Evolutionary conservation across 2,888 invertebrate species (phyloP), one percentile per base, ranked within the genome.

Genomic region (Megastigmus dorsalis): DNA sequence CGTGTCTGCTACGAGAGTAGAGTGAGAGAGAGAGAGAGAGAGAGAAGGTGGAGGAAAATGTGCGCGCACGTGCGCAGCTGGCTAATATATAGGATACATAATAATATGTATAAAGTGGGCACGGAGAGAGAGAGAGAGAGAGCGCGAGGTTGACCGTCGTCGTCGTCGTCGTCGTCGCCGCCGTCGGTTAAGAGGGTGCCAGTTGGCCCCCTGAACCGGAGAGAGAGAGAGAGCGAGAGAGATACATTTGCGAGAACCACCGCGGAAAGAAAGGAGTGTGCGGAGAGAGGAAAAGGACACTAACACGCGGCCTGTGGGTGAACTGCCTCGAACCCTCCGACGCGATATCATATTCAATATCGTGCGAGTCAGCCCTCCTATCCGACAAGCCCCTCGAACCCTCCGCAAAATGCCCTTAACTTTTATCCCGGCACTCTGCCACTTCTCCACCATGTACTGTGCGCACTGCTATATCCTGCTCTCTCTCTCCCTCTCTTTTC

Each of bases 311-410:
- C 15, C 6, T n/a, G n/a, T n/a, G n/a, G n/a, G n/a, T n/a, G n/a
- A 15, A 2, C 13, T 41, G 30, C 41, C 33, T n/a, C n/a, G n/a
- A n/a, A n/a, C n/a, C n/a, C 55, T 23, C n/a, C n/a, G n/a, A n/a
- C n/a, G n/a, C 62, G 20, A 67, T 60, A 59, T 73, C 60, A 26
- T 54, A 67, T 73, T 73, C 73, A 67, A 73, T 73, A 73, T 73
- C 67, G 30, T 62, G 52, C 60, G 50, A 63, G 63, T 55, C 71
- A 54, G 66, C 66, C 67, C 60, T 50, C 65, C 33, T 9, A n/a
- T 38, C 52, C 54, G 30, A 55, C 54, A 43, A n/a, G 18, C 38
- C n/a, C n/a, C n/a, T n/a, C 41, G 54, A 45, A 54, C 65, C 52
- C 65, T 65, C 69, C 69, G 69, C 60, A 54, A 70, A 70, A 65